Conservation (phyloP, 1,140 invertebrate genomes). For the Scylla paramamosain region DNA sequence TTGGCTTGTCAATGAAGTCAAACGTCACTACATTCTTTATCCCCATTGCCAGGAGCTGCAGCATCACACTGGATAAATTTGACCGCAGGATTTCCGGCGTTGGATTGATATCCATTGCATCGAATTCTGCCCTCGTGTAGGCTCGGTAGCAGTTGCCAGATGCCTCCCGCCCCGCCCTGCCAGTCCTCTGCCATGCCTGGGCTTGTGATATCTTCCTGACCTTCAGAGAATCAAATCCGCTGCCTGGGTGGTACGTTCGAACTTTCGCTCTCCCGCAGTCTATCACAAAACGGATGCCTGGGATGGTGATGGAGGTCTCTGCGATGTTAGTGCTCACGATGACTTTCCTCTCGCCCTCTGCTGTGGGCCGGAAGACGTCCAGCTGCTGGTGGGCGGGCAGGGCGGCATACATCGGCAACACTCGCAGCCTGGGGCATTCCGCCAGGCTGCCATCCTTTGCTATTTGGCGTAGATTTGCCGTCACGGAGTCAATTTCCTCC, state of each 20-base stretch:
- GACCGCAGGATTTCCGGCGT: conserved; percentile 93
- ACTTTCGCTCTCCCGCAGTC: conserved; percentile 97
- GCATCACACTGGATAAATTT: conserved; percentile 87
- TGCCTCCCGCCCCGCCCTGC: conserved; percentile 92
- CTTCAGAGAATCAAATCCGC: conserved; percentile 91
- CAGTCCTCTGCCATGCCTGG: conserved; percentile 94
- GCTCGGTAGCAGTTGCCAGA: conserved; percentile 91
- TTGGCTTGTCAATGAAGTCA: conserved; percentile 95
- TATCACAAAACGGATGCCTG: conserved; percentile 95
- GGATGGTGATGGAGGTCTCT: conserved; percentile 98
- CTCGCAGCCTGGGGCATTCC: conserved; percentile 83
- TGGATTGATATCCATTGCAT: conserved; percentile 86
- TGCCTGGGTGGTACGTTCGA: conserved; percentile 89
- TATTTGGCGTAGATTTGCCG: conserved; percentile 87
- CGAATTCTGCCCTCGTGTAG: conserved; percentile 83
- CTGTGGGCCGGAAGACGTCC: conserved; percentile 87
- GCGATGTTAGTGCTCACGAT: conserved; percentile 99
- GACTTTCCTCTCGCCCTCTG: conserved; percentile 89
- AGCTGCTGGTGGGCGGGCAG: conserved; percentile 89
- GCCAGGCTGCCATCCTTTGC: conserved; percentile 83
- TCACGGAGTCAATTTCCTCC: conserved; percentile 97
- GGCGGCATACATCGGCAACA: conserved; percentile 92
- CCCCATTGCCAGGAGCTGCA: conserved; percentile 92
- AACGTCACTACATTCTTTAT: conserved; percentile 89
- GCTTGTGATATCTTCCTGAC: conserved; percentile 93